A percentile compares a stretch with the other conserved stretches of the same genome.
Evolutionary conservation across 2,888 invertebrate genomes (phyloP).

Genomic region (Dastarcus helophoroides): DNA sequence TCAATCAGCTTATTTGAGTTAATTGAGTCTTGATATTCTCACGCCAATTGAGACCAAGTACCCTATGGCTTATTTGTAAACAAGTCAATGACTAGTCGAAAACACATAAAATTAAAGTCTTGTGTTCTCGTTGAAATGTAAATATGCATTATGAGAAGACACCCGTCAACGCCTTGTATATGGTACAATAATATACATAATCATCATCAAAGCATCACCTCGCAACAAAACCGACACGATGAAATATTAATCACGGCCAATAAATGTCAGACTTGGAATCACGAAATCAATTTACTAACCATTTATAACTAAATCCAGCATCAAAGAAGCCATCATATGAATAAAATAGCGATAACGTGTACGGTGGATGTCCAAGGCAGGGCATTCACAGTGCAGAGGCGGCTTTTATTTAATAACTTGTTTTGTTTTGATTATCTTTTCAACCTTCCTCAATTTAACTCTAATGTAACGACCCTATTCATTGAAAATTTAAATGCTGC

Average conservation of each 20-base stretch:
- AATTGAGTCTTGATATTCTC: no score
- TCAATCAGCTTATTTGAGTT: no score
- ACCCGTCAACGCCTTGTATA: slow-evolving; percentile 9
- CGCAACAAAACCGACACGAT: slow-evolving; percentile 14
- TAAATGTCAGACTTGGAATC: slow-evolving; percentile 22
- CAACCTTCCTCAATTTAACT: no score
- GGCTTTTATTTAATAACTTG: not conserved
- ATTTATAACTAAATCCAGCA: slow-evolving; percentile 34
- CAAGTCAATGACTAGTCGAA: no score
- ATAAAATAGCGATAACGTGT: slow-evolving; percentile 36
- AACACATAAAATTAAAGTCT: no score
- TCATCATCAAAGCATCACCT: slow-evolving; percentile 20
- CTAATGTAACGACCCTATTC: no score
- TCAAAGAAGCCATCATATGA: slow-evolving; percentile 33
- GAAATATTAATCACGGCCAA: slow-evolving; percentile 33
- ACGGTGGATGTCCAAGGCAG: slow-evolving; percentile 14
- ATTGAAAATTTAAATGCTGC: no score
- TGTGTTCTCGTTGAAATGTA: slow-evolving; percentile 7
- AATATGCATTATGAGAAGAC: slow-evolving; percentile 4
- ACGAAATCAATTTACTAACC: slow-evolving; percentile 30
- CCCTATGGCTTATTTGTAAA: no score
- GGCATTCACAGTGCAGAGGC: not conserved
- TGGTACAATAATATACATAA: slow-evolving; percentile 22
- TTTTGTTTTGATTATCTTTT: not conserved
- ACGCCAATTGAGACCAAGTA: no score